Evolutionary conservation across 2,888 invertebrate genomes (phyloP), one percentile per base, ranked within the genome.

Genomic region (Halictus quadricinctus): DNA sequence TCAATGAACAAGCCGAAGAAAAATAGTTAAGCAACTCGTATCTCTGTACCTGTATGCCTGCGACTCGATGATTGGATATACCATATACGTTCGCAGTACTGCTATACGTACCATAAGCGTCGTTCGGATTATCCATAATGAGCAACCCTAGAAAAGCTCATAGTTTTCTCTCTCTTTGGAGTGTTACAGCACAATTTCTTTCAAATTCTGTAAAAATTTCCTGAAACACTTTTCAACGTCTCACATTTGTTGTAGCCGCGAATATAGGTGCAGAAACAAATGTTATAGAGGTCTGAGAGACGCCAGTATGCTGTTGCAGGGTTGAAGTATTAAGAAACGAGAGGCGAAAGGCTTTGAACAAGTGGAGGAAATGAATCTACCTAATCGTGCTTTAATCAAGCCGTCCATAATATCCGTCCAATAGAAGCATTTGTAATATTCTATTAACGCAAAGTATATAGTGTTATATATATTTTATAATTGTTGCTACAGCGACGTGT

Each of bases 401-500:
- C 64, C 29, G 29, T 64, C 15, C 29, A 64, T 6, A 29, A 64
- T 29, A 64, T 64, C 81, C 81, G 83, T 81, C 74, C 76, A 25
- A 36, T 58, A 46, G 54, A 73, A 7, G 41, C 21, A n/a, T 76
- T 75, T 75, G 72, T 72, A 64, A 64, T 25, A 6, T 50, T 77
- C 58, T 70, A 25, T 58, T 25, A 29, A 64, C 25, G 12, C 25
- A n/a, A 46, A n/a, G 50, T 58, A n/a, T 48, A 64, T 72, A 18
- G 72, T 50, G 3, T 64, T 64, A 25, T 72, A 72, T 54, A 69
- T 60, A 58, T 85, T 80, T 84, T 77, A 50, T 79, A 77, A n/a
- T 74, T 72, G n/a, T 69, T 58, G 66, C 66, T 75, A 75, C 54
- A 25, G 25, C 60, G 48, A 58, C 21, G 15, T 29, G 13, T 73